Conservation (phyloP, 35 echinoderm and acorn worm genomes). For the Lytechinus variegatus region DNA sequence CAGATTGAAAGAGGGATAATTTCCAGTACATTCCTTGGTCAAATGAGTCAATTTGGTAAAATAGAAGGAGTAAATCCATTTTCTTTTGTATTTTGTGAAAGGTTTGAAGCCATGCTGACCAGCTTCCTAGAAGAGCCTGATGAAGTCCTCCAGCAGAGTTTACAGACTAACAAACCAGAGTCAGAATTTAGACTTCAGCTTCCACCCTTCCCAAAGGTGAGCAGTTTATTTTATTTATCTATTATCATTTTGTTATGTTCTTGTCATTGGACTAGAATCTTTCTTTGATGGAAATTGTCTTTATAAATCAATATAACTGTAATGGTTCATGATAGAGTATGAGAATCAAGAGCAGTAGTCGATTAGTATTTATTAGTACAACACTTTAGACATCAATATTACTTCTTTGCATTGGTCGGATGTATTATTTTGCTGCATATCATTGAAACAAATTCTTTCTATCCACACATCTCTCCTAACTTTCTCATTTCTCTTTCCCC, state of each 20-base stretch:
- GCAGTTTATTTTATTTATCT: neutral
- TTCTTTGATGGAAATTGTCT: neutral
- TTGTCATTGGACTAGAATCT: neutral
- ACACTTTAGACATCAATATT: too few species aligned
- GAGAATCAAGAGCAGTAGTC: too few species aligned
- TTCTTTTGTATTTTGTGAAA: neutral
- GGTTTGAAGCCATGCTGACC: constrained; percentile 8
- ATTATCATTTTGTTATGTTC: neutral
- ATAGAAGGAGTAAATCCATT: neutral
- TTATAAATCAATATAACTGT: neutral
- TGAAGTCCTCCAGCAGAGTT: neutral
- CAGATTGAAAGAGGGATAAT: too few species aligned
- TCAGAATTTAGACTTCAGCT: neutral
- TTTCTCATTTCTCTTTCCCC: neutral
- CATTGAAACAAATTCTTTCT: too few species aligned
- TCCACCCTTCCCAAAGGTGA: neutral
- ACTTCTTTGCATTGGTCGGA: too few species aligned
- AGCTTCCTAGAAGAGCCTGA: neutral
- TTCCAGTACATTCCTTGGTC: too few species aligned
- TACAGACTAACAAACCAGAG: neutral
- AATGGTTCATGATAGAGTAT: too few species aligned
- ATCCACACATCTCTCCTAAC: too few species aligned
- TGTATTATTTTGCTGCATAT: too few species aligned
- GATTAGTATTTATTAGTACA: too few species aligned
- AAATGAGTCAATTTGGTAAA: too few species aligned